Evolutionary conservation across 53 echinoderm and acorn worm species (phyloP).

Genomic region (Glandiceps talaboti): DNA sequence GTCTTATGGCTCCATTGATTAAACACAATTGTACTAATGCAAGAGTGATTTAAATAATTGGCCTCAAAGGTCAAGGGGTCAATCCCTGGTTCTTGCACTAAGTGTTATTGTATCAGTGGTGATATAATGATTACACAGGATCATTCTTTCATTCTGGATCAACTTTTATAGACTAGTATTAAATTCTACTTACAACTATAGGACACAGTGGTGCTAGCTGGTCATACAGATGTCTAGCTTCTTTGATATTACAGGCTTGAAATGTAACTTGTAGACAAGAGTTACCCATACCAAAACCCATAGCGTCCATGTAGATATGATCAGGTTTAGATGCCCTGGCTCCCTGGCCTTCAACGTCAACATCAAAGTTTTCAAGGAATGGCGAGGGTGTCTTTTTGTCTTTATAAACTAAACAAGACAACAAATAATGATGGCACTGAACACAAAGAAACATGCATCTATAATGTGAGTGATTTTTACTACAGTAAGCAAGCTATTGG

Average conservation of each 20-base stretch:
- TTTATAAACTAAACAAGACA: slow-evolving; percentile 48
- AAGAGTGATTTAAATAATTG: too few species aligned
- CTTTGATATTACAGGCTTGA: slow-evolving; percentile 77
- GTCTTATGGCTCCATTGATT: too few species aligned
- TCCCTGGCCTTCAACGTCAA: slow-evolving; percentile 68
- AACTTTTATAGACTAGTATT: background rate
- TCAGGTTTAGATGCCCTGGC: slow-evolving; percentile 64
- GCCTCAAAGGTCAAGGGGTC: too few species aligned
- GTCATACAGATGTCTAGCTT: slow-evolving; percentile 73
- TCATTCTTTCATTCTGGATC: too few species aligned
- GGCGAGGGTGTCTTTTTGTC: slow-evolving; percentile 83
- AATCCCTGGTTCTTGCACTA: too few species aligned
- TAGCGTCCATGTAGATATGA: slow-evolving; percentile 94
- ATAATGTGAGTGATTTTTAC: background rate
- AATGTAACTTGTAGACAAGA: slow-evolving; percentile 85
- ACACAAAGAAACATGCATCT: background rate
- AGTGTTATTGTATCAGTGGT: too few species aligned
- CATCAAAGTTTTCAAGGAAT: slow-evolving; percentile 65
- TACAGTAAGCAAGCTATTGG: background rate
- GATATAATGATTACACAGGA: too few species aligned
- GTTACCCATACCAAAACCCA: slow-evolving; percentile 94
- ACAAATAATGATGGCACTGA: too few species aligned
- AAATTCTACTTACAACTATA: slow-evolving; percentile 56
- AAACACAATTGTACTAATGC: too few species aligned
- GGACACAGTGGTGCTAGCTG: slow-evolving; percentile 81